A percentile compares a stretch with the other conserved stretches of the same genome.
phyloP scores from a whole-genome alignment of 2,888 invertebrate genomes.

The Panzeria rudis region DNA sequence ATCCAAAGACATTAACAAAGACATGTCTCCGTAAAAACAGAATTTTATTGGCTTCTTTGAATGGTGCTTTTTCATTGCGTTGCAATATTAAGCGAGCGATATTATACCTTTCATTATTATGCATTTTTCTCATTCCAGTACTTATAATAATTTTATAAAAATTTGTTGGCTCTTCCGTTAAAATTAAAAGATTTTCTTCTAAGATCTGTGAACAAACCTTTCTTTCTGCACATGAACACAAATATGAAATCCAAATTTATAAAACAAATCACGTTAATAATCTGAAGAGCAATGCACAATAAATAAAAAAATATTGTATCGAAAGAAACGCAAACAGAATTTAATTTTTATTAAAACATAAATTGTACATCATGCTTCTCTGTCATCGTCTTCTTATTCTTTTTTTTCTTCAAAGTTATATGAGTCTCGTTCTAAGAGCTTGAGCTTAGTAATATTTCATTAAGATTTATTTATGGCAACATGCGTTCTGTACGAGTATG shows the following conservation, averaged over 20 bases:
- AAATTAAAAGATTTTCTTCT: constrained; percentile 15
- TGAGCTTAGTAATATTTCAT: constrained; percentile 37
- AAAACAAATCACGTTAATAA: constrained; percentile 46
- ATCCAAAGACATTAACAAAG: no score
- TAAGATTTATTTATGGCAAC: constrained; percentile 51
- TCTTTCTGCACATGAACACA: background rate
- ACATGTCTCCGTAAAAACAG: no score
- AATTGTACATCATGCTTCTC: constrained; percentile 12
- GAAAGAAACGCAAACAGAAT: constrained; percentile 42
- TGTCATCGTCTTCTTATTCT: no score
- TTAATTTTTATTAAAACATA: constrained; percentile 19
- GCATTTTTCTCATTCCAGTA: background rate
- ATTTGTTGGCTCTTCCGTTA: background rate
- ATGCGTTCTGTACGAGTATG: constrained; percentile 23
- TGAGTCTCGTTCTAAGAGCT: background rate
- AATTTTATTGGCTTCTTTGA: no score
- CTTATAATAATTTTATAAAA: background rate
- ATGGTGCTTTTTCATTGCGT: no score
- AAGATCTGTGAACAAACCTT: background rate
- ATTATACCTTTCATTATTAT: background rate
- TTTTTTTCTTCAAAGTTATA: background rate
- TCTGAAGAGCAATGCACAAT: background rate
- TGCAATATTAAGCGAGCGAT: no score
- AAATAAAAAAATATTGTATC: constrained; percentile 18
- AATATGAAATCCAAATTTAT: constrained; percentile 19